These are phyloP conservation scores for Adoxophyes honmai DNA, from an alignment of 1,140 invertebrate genomes.

Conservation along the genomic window DNA sequence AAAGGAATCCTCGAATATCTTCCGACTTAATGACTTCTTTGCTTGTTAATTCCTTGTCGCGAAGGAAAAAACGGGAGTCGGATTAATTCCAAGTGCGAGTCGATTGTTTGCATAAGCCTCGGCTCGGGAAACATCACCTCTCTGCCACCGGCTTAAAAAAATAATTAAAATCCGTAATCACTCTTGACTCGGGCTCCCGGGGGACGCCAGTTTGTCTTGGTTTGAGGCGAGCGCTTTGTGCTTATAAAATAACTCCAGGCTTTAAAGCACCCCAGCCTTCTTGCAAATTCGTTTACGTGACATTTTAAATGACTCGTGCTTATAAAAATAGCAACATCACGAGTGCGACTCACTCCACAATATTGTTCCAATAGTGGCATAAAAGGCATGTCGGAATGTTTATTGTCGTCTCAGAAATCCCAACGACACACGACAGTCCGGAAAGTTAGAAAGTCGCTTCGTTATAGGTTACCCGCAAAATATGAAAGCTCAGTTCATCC, in stretches of 20 bases:
- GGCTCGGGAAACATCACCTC: constrained; percentile 73
- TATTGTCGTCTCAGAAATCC: constrained; percentile 61
- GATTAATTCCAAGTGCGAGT: constrained; percentile 76
- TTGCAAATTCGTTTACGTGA: constrained; percentile 31
- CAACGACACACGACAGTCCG: constrained; percentile 54
- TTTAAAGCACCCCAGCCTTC: constrained; percentile 20
- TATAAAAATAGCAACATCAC: constrained; percentile 59
- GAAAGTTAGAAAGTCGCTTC: constrained; percentile 55
- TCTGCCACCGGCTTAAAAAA: constrained; percentile 74
- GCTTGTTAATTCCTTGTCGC: constrained; percentile 76
- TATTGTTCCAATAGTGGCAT: constrained; percentile 36
- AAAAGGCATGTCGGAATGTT: constrained; percentile 57
- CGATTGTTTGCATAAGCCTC: constrained; percentile 76
- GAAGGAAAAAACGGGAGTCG: constrained; percentile 69
- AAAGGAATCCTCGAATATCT: constrained; percentile 72
- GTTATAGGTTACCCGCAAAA: constrained; percentile 63
- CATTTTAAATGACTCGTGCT: constrained; percentile 38
- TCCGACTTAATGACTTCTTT: constrained; percentile 76
- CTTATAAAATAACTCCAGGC: constrained; percentile 27
- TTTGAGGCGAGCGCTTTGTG: constrained; percentile 32
- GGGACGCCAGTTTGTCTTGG: constrained; percentile 45
- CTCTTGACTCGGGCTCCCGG: constrained; percentile 67
- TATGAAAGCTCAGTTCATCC: constrained; percentile 68
- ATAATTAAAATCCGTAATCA: constrained; percentile 78
- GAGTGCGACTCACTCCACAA: constrained; percentile 41